Evolutionary conservation across 1,140 invertebrate genomes (phyloP).

Genomic region (Euwallacea fornicatus): DNA sequence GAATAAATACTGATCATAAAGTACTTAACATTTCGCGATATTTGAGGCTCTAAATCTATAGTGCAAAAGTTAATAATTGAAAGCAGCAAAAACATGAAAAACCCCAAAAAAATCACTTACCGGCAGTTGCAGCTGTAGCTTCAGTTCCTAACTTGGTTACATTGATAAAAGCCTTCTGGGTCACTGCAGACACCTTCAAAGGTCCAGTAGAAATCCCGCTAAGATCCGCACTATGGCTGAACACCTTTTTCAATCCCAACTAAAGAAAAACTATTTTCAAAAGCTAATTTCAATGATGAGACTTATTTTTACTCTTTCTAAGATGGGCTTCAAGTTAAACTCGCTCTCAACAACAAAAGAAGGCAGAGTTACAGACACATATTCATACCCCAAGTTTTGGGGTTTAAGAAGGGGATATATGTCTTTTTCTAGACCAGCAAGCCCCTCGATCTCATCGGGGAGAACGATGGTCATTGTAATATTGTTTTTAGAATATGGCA

Average conservation of each 20-base stretch:
- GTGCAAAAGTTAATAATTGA: too few species aligned
- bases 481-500: slow-evolving; percentile 59
- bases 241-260: slow-evolving; percentile 59
- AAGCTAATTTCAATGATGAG: background rate
- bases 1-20: too few species aligned
- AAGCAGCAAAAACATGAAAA: too few species aligned
- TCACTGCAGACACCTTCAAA: slow-evolving; percentile 42
- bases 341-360: slow-evolving; percentile 55
- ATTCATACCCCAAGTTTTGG: slow-evolving; percentile 38
- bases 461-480: slow-evolving; percentile 62
- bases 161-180: slow-evolving; percentile 68
- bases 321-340: slow-evolving; percentile 49
- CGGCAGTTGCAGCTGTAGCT: slow-evolving; percentile 65
- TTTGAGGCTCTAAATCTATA: too few species aligned
- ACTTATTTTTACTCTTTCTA: slow-evolving; percentile 48
- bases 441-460: slow-evolving; percentile 65
- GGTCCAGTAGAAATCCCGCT: slow-evolving; percentile 53
- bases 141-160: slow-evolving; percentile 70
- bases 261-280: slow-evolving; percentile 41
- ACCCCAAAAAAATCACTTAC: slow-evolving; percentile 45
- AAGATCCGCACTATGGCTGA: slow-evolving; percentile 58
- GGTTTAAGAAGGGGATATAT: slow-evolving; percentile 41
- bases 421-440: slow-evolving; percentile 44
- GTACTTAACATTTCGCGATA: too few species aligned
- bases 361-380: slow-evolving; percentile 49